These are phyloP conservation scores for Hydrolagus colliei DNA, from an alignment of 2,797 vertebrate genomes.

Conservation along the genomic window DNA sequence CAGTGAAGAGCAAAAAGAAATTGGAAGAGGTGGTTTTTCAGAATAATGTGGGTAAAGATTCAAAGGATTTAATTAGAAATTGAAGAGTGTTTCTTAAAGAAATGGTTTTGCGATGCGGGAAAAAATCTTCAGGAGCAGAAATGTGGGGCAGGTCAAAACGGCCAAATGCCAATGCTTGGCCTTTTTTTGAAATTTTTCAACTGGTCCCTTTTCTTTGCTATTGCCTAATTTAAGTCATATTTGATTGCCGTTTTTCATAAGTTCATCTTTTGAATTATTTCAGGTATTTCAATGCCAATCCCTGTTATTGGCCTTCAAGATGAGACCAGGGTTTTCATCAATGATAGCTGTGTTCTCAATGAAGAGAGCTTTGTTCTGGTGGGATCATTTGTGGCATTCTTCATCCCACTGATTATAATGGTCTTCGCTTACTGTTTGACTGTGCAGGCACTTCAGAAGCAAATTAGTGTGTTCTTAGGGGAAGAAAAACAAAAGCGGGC, in stretches of 20 bases:
- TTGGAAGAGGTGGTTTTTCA: too few relatives aligned
- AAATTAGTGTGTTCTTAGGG: slow-evolving; percentile 81
- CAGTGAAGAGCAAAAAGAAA: too few relatives aligned
- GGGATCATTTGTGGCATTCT: slow-evolving; percentile 95
- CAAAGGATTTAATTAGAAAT: too few relatives aligned
- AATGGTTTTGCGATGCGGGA: slow-evolving; percentile 39
- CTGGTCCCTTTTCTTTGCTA: background rate
- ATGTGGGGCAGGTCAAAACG: background rate
- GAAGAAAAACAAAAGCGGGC: slow-evolving; percentile 63
- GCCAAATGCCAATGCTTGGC: background rate
- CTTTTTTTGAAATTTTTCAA: background rate
- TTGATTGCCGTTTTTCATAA: background rate
- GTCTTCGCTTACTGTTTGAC: slow-evolving; percentile 92
- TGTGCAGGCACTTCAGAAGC: slow-evolving; percentile 81
- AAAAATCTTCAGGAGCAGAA: slow-evolving; percentile 10
- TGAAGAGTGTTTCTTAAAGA: background rate
- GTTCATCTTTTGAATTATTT: slow-evolving; percentile 32
- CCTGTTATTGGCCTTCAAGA: slow-evolving; percentile 89
- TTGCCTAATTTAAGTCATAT: background rate
- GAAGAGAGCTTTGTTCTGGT: slow-evolving; percentile 88
- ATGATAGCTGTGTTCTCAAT: slow-evolving; percentile 82
- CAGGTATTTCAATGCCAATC: slow-evolving; percentile 89
- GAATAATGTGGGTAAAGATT: too few relatives aligned
- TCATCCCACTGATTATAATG: slow-evolving; percentile 96
- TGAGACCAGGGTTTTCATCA: slow-evolving; percentile 81